phyloP scores from a whole-genome alignment of 2,888 invertebrate genomes.

The Drosophila stalkeri region DNA sequence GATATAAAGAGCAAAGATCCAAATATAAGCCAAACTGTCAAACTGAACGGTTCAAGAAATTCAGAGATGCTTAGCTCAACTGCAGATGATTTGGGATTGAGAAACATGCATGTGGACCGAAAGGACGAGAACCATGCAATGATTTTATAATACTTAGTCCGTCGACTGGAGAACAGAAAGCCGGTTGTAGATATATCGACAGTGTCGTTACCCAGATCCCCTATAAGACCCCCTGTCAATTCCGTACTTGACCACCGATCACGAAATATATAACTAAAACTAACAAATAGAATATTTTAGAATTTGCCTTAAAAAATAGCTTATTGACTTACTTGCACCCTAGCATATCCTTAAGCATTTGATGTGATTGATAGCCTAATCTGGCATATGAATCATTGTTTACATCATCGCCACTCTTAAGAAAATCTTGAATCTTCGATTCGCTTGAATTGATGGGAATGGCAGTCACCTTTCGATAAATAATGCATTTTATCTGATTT shows the following conservation, averaged over 20 bases:
- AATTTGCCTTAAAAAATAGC: neutral
- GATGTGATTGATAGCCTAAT: constrained; percentile 66
- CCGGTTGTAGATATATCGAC: constrained; percentile 69
- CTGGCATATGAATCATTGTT: constrained; percentile 68
- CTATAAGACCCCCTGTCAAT: constrained; percentile 74
- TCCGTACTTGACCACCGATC: constrained; percentile 74
- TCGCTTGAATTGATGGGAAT: constrained; percentile 54
- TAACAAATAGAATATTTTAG: constrained; percentile 19
- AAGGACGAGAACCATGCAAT: constrained; percentile 65
- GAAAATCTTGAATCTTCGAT: constrained; percentile 43
- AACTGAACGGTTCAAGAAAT: constrained; percentile 87
- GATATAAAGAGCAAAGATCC: constrained; percentile 82
- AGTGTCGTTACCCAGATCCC: constrained; percentile 60
- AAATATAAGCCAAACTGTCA: constrained; percentile 86
- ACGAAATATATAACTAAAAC: constrained; percentile 59
- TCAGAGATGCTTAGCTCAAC: constrained; percentile 86
- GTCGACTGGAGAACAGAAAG: constrained; percentile 49
- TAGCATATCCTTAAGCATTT: constrained; percentile 67
- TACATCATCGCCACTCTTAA: constrained; percentile 45
- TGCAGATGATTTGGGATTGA: constrained; percentile 86
- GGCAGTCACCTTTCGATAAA: constrained; percentile 50
- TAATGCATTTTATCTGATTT: neutral
- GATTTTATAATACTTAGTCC: constrained; percentile 52
- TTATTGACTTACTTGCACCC: constrained; percentile 70
- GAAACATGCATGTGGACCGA: constrained; percentile 86